phyloP scores from a whole-genome alignment of 2,888 invertebrate species.

The Cactoblastis cactorum region DNA sequence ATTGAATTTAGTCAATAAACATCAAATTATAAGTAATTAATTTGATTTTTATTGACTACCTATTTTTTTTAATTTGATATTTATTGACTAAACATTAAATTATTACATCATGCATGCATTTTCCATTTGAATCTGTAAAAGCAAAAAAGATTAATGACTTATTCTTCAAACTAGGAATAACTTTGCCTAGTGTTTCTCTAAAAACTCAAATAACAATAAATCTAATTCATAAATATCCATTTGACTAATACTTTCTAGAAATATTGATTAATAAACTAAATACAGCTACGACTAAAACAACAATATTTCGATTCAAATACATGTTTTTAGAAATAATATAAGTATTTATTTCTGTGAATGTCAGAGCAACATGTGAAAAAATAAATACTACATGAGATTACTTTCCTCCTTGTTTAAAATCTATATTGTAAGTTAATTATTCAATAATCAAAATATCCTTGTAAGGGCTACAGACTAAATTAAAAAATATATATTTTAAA shows the following conservation, averaged over 20 bases:
- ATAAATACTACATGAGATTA: not conserved
- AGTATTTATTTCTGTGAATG: not conserved
- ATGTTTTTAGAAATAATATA: not conserved
- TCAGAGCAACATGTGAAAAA: not conserved
- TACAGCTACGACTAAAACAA: not conserved
- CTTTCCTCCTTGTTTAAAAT: not conserved
- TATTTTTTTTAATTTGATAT: no score
- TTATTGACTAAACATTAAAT: no score
- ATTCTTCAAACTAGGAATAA: no score
- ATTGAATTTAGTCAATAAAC: no score
- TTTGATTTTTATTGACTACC: no score
- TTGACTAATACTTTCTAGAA: conserved; percentile 28
- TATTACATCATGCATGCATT: no score
- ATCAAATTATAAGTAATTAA: no score
- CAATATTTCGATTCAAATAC: not conserved
- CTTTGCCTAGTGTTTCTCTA: not conserved
- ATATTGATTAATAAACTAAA: not conserved
- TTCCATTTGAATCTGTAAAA: no score
- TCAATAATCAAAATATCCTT: no score
- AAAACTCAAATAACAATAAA: not conserved
- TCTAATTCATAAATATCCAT: conserved; percentile 27
- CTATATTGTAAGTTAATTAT: not conserved
- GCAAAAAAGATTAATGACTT: no score
- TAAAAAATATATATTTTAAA: no score
- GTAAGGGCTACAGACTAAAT: no score